These are phyloP conservation scores for Scatophagus argus DNA, from an alignment of 2,113 vertebrate genomes.

Conservation along the genomic window DNA sequence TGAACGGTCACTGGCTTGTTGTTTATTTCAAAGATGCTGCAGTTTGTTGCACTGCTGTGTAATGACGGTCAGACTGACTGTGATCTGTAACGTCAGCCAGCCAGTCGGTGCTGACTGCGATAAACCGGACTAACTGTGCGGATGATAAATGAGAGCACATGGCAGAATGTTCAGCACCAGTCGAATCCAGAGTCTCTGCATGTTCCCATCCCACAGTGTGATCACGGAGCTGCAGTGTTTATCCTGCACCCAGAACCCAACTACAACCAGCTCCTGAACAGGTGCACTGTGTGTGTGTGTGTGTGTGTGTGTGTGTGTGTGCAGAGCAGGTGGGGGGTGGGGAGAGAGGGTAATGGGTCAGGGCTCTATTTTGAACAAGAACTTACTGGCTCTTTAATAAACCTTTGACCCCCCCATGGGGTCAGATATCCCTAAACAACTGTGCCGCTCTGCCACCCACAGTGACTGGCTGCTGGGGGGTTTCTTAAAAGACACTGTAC, in stretches of 20 bases:
- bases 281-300: slow-evolving; percentile 27
- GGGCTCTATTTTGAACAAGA: slow-evolving; percentile 78
- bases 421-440: slow-evolving; percentile 77
- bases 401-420: slow-evolving; percentile 75
- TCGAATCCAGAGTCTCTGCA: too few species aligned
- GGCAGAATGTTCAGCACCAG: too few species aligned
- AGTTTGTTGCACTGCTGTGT: too few species aligned
- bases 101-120: too few species aligned
- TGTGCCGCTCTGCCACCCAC: slow-evolving; percentile 75
- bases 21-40: too few species aligned
- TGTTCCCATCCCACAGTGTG: too few species aligned
- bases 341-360: slow-evolving; percentile 55
- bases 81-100: too few species aligned
- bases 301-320: not conserved
- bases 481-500: slow-evolving; percentile 15
- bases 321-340: slow-evolving; percentile 65
- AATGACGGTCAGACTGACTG: too few species aligned
- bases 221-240: slow-evolving; percentile 1
- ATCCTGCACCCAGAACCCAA: not conserved
- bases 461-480: slow-evolving; percentile 22
- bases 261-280: slow-evolving; percentile 4
- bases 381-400: slow-evolving; percentile 79
- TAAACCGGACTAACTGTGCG: too few species aligned
- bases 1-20: too few species aligned
- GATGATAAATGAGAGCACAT: too few species aligned